Evolutionary conservation across 2,888 invertebrate genomes (phyloP).

Genomic region (Habroteleia sp.): DNA sequence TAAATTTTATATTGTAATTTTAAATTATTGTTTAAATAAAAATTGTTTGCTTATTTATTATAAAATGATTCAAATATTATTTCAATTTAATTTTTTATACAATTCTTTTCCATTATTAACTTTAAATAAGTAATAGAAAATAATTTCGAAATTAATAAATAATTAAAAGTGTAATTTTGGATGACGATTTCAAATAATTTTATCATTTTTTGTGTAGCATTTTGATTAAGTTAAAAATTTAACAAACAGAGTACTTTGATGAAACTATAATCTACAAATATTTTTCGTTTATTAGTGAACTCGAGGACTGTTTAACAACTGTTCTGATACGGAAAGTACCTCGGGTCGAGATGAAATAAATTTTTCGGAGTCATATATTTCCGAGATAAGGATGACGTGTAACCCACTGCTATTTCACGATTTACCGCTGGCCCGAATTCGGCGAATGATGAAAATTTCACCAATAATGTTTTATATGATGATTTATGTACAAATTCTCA

Average conservation of each 20-base stretch:
- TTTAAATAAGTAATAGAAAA: too few relatives aligned
- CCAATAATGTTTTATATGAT: constrained; percentile 52
- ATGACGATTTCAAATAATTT: too few relatives aligned
- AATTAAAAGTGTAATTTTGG: too few relatives aligned
- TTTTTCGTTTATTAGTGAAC: constrained; percentile 13
- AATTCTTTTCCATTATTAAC: too few relatives aligned
- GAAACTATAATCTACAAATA: not conserved
- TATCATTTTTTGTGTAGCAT: not conserved
- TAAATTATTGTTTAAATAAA: too few relatives aligned
- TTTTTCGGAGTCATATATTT: constrained; percentile 59
- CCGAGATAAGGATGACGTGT: constrained; percentile 60
- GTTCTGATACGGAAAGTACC: constrained; percentile 37
- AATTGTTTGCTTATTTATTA: too few relatives aligned
- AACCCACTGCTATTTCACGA: constrained; percentile 60
- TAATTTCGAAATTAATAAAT: too few relatives aligned
- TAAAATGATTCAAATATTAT: too few relatives aligned
- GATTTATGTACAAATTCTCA: constrained; percentile 35
- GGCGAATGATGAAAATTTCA: constrained; percentile 56
- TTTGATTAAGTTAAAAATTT: not conserved
- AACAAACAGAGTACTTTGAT: too few relatives aligned
- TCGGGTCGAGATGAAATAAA: constrained; percentile 47
- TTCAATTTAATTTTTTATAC: too few relatives aligned
- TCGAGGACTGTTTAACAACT: constrained; percentile 36
- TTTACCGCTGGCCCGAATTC: constrained; percentile 50
- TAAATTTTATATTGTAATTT: too few relatives aligned